Evolutionary conservation across 2,797 vertebrate species (phyloP), one percentile per base, ranked within the genome.

Genomic region (Eutrigla gurnardus): DNA sequence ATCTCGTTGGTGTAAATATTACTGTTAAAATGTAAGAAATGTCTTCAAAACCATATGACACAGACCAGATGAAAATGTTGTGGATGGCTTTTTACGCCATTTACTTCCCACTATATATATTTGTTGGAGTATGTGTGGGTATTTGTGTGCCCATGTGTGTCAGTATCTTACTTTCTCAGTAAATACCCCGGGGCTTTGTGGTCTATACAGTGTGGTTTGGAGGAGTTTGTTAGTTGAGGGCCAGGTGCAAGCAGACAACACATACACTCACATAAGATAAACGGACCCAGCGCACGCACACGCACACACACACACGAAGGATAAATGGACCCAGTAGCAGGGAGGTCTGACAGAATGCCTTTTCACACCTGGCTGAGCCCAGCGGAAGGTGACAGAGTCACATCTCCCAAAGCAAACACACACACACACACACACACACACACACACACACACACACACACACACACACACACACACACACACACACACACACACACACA

Each of bases 341-440:
- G 91, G 90, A 93, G 92, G 93, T 93, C 90, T 95, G 94, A 95
- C 94, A 95, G 94, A 95, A 95, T 94, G 94, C 93, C 93, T 95
- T 95, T 95, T 95, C 93, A 95, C 94, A 95, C 94, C 94, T 95
- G 94, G 93, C 92, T 95, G 94, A 94, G 93, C 94, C 92, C 93
- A 94, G 93, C 90, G 91, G 91, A 93, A 94, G 93, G 93, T 93
- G 93, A 95, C 93, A 94, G 92, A 94, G 93, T 91, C 93, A 89
- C 92, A 94, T 93, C 93, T 94, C 93, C 93, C 91, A 91, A 88
- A 92, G 93, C 92, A 74, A 82, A 54, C 71, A 73, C 60, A 71
- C 78, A 68, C 70, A 63, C 65, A 69, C 50, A 76, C 43, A 70
- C 73, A 70, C 64, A 67, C 59, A 70, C 59, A 69, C 61, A 63